Base-by-base conservation (phyloP, 2,113 vertebrate species). In the Octodon degus region DNA sequence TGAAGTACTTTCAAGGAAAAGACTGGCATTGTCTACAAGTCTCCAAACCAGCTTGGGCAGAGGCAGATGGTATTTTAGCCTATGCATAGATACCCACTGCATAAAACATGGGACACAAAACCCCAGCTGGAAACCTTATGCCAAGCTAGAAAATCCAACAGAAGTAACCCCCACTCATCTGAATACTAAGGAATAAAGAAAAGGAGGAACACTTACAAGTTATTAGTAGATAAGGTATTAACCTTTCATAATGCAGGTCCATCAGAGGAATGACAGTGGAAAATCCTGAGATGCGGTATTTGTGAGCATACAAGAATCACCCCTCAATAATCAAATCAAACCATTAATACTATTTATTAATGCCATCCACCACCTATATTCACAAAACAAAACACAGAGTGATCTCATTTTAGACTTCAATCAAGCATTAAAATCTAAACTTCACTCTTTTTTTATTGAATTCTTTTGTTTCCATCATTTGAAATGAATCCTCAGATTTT, bases 1-100 rank as follows among this genome's bases (percentile, higher is more conserved):
- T 53, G 55, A 91, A 97, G 32, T 58, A 96, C 96, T 97, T 98
- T 81, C 89, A 86, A n/a, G 86, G 30, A 97, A 96, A 98, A 95
- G 16, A 16, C 67, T 94, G 96, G 82, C 20, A 96, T 91, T 80
- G 90, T 97, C 97, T 96, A 62, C 91, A 97, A 96, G 77, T 30
- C 63, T 94, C 20, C n/a, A 96, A 91, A 92, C 84, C 72, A 93
- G 60, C 53, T 94, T 89, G 92, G 94, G 82, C 81, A 96, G 92
- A 96, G 40, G 97, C 65, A 89, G 47, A 95, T 92, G 85, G 89
- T 90, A 84, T 93, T 98, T 97, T 65, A 81, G 76, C 79, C 83
- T 95, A 32, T 10, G 50, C 50, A 12, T 79, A 96, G 53, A 96
- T 43, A 95, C 82, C 82, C 81, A 2, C 34, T 86, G 96, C 68